Evolutionary conservation across 2,888 invertebrate genomes (phyloP), one percentile per base, ranked within the genome.

Genomic region (Sepioteuthis lessoniana): DNA sequence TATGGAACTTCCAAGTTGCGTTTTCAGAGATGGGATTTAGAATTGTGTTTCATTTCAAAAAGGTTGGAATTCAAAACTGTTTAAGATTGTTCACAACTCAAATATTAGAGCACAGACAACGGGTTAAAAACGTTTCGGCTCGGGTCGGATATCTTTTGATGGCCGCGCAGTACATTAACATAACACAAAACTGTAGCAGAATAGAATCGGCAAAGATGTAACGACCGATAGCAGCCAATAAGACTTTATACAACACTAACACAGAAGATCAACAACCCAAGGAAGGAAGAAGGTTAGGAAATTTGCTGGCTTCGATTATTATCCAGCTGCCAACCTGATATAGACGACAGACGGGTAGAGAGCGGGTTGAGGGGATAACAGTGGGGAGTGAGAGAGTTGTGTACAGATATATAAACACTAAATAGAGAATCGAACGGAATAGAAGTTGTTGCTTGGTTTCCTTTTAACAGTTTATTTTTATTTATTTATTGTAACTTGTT

Each of bases 281-380:
- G n/a, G 16, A 76, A 76, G n/a, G 16, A 76, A 55, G 55, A 35
- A 76, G 76, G n/a, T n/a, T n/a, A 76, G n/a, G 16, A 35, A 16
- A 76, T 76, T 76, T n/a, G 76, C 19, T 76, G n/a, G 76, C n/a
- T 76, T 76, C 76, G 76, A 76, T 76, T 76, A 76, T 76, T 76
- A 76, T 76, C 76, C 76, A n/a, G 76, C n/a, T 76, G n/a, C 76
- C n/a, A 76, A 76, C 76, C 76, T 76, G 76, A 76, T 76, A 76
- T n/a, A 76, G 76, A 76, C 76, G 76, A 35, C n/a, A n/a, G 76
- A n/a, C 76, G 16, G n/a, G 76, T 13, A n/a, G n/a, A 76, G 4
- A n/a, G 76, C 3, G 76, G 76, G 76, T 55, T 55, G 55, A 7
- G 55, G 76, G 76, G 76, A 76, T 76, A 76, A 76, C n/a, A n/a